Evolutionary conservation across 2,113 vertebrate species (phyloP).

Genomic region (Corvus moneduloides): DNA sequence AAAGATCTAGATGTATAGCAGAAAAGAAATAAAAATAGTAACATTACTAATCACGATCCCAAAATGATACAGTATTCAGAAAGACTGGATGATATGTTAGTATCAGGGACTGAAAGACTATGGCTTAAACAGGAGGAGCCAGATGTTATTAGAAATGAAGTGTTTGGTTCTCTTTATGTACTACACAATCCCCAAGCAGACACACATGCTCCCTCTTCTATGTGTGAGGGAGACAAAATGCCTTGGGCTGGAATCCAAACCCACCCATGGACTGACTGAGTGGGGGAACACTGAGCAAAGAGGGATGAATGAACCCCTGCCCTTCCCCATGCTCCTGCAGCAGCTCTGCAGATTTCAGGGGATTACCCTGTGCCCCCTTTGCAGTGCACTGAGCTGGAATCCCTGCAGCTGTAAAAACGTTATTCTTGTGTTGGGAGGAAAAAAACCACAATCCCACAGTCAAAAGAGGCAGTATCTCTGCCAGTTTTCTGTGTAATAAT

Average conservation of each 20-base stretch:
- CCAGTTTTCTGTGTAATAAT: neutral
- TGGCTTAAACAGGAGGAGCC: neutral
- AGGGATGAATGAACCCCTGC: neutral
- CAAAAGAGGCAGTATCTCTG: neutral
- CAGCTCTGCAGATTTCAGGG: neutral
- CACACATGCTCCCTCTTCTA: neutral
- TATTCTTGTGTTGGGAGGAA: neutral
- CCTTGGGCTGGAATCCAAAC: neutral
- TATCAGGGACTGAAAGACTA: neutral
- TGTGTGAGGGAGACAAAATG: neutral
- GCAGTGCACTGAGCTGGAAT: neutral
- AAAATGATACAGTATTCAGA: neutral
- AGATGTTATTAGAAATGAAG: neutral
- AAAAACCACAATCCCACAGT: neutral
- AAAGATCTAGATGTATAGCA: neutral
- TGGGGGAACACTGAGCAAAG: neutral
- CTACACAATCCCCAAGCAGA: neutral
- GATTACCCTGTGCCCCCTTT: neutral
- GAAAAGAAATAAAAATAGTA: neutral
- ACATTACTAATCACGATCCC: neutral
- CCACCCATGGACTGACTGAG: neutral
- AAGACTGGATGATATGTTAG: neutral
- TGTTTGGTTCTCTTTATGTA: neutral
- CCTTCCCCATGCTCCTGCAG: neutral
- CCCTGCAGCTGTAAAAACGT: neutral